Evolutionary conservation across 2,797 vertebrate species (phyloP), one percentile per base, ranked within the genome.

Genomic region (Sebastiscus tertius): DNA sequence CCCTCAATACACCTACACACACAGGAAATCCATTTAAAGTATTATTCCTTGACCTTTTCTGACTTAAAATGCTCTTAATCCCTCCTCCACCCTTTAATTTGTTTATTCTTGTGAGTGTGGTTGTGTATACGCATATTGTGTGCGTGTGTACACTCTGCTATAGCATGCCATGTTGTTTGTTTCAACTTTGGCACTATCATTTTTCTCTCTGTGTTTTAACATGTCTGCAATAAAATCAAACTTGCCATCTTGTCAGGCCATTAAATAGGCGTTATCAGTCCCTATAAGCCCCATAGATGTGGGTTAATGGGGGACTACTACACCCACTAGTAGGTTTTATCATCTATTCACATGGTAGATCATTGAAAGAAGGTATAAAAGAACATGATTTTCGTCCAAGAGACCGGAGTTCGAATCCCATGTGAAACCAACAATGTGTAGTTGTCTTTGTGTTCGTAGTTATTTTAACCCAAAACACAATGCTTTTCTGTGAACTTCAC

Each of bases 141-240:
- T 60, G 8, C 16, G 8, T 10, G 4, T 13, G 12, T 13, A n/a
- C 39, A 66, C 42, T 71, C 54, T 24, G n/a, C 60, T 26, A 24
- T 36, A 77, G 63, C 86, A 86, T 88, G 72, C 80, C 64, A 88
- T 77, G 65, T 36, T 81, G 63, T 88, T 87, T 77, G 42, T 83
- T 80, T 86, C n/a, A 20, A 56, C 59, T 13, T 10, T 9, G 13
- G 26, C n/a, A 3, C 34, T 77, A 59, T 54, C 2, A 49, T 66
- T 63, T 75, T 36, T 64, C 3, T 16, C 3, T 66, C 14, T 74
- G 16, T 68, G 2, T 31, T 70, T 76, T 56, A 42, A 54, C 61
- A 58, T 66, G 29, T 80, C 49, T 60, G 59, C 20, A 18, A 20
- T 46, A 7, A 80, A 11, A 78, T 77, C 18, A 52, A 29, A 46